Percentiles rank a stretch among this genome's conserved stretches.
phyloP scores from a whole-genome alignment of 2,888 invertebrate species.

The Zeuzera pyrina region DNA sequence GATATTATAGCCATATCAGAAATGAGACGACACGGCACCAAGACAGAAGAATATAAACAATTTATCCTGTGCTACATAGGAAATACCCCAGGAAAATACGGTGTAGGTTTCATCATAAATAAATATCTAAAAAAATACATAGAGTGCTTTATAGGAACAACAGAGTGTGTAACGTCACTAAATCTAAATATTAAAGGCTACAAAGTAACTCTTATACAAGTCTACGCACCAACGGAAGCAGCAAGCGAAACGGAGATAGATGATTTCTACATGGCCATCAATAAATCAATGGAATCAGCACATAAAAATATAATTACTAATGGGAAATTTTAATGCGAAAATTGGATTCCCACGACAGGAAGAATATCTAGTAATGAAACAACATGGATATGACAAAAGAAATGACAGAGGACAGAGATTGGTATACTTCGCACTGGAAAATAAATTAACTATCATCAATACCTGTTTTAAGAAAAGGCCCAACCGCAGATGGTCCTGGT shows the following conservation, averaged over 20 bases:
- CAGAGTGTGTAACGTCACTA: not conserved
- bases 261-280: not conserved
- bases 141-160: not conserved
- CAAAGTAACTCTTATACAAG: constrained; percentile 1
- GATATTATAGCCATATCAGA: no score
- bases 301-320: not conserved
- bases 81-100: no score
- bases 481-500: constrained; percentile 2
- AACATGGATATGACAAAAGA: constrained; percentile 2
- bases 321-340: constrained; percentile 5
- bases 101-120: no score
- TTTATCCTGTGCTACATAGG: no score
- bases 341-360: constrained; percentile 1
- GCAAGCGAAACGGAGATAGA: not conserved
- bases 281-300: not conserved
- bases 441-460: constrained; percentile 3
- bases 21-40: no score
- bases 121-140: not conserved
- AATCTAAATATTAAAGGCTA: not conserved
- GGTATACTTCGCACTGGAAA: constrained; percentile 1
- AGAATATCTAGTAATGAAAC: constrained; percentile 1
- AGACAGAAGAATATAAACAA: no score
- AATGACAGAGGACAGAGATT: no score
- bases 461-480: constrained; percentile 2
- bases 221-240: constrained; percentile 5